A percentile compares a stretch with the other conserved stretches of the same genome.
These are phyloP conservation scores for Phylloscopus collybita DNA, from an alignment of 2,797 vertebrate species.

Conservation along the genomic window DNA sequence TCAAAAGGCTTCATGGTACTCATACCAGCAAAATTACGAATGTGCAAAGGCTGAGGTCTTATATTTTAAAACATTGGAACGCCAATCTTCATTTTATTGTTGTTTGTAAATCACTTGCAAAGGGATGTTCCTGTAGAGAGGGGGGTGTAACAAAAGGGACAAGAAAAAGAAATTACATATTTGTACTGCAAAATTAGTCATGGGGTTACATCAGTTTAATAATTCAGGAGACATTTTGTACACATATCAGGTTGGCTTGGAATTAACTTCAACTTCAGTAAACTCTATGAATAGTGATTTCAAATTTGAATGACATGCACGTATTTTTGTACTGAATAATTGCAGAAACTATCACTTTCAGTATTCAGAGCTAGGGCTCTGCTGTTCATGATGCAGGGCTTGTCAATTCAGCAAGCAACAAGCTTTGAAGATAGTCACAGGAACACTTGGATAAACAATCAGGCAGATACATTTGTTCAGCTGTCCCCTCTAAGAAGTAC, in stretches of 20 bases:
- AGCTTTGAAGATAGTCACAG: constrained; percentile 10
- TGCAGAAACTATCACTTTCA: not conserved
- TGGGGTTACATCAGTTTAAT: not conserved
- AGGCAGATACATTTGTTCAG: constrained; percentile 22
- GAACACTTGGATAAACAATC: constrained; percentile 29
- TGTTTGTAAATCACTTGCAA: not conserved
- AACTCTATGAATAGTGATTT: not conserved
- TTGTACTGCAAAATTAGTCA: constrained; percentile 2
- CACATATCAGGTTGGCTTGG: not conserved
- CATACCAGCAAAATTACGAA: not conserved
- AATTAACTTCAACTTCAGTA: constrained; percentile 9
- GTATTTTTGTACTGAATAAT: not conserved
- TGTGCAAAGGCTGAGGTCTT: not conserved
- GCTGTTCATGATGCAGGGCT: not conserved
- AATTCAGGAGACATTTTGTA: constrained; percentile 14
- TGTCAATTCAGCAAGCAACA: constrained; percentile 18
- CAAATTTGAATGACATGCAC: not conserved
- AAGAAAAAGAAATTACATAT: constrained; percentile 3
- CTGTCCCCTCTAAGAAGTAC: not conserved
- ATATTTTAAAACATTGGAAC: not conserved
- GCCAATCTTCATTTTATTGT: not conserved
- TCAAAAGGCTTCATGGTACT: not conserved
- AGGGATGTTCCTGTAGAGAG: not conserved
- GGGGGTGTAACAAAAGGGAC: not conserved
- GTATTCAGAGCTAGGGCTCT: constrained; percentile 6